Evolutionary conservation across 2,113 vertebrate genomes (phyloP), one percentile per base, ranked within the genome.

Genomic region (Prochilodus magdalenae): DNA sequence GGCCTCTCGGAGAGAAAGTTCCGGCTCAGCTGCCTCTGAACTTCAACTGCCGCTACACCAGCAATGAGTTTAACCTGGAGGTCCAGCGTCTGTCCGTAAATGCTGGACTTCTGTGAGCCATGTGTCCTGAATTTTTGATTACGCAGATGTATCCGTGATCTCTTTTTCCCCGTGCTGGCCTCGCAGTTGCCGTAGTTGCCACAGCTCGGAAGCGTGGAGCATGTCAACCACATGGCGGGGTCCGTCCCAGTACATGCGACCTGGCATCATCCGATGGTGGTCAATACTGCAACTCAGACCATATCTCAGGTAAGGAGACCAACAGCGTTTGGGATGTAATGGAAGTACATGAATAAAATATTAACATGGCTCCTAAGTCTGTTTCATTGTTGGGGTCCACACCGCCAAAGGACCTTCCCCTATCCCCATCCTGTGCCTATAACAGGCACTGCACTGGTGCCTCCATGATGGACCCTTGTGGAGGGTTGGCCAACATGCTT

Each of bases 21-120:
- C 91, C 95, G 93, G 80, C 93, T 99, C 89, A 98, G 97, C 84
- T 99, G 98, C n/a, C 91, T 98, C 98, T 0, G 97, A 99, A 87
- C 95, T n/a, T 99, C 72, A 99, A 99, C 0, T 98, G 98, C 49
- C 97, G 97, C n/a, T 99, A 99, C 86, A 96, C 93, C 65, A 99
- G 98, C 93, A 99, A 99, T 11, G 96, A 98, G 87, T 98, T 98
- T 89, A 97, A 94, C 88, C 55, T 97, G 84, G 96, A 99, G 96
- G 97, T 97, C n/a, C 81, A 94, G 94, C 86, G 53, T 6, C 30
- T 44, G 33, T n/a, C 75, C 40, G 75, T 33, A n/a, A 20, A n/a
- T 24, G 13, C 51, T 60, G 24, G n/a, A 49, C 7, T 47, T 57
- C 20, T 62, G 14, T 55, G 5, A 3, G 22, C 33, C 27, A n/a